Evolutionary conservation across 2,888 invertebrate species (phyloP).

Genomic region (Ptilodon capucinus): DNA sequence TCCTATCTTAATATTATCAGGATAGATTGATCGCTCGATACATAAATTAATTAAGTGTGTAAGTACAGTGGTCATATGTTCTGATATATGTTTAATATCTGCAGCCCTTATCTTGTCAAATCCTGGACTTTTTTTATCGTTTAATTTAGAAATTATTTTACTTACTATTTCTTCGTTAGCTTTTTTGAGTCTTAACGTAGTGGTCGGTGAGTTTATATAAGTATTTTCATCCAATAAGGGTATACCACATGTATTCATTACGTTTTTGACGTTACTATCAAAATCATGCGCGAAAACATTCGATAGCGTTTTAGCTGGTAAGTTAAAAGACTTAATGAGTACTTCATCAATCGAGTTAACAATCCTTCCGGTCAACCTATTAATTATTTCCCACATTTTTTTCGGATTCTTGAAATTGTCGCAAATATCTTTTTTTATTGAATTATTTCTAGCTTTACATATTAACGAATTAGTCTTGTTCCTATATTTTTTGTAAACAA

Average conservation of each 20-base stretch:
- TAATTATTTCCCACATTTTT: background rate
- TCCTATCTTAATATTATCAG: conserved; percentile 2
- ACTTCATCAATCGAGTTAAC: background rate
- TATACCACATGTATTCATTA: background rate
- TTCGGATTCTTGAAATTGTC: background rate
- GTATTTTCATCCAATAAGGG: background rate
- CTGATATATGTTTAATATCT: background rate
- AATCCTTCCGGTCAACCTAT: background rate
- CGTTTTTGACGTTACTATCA: background rate
- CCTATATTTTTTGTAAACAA: background rate
- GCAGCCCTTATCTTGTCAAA: background rate
- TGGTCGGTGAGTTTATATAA: background rate
- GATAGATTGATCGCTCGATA: background rate
- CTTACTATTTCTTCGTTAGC: background rate
- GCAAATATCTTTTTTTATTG: background rate
- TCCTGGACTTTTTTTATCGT: background rate
- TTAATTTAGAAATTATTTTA: background rate
- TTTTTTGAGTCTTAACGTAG: background rate
- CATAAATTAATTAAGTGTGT: conserved; percentile 3
- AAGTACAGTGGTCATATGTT: background rate
- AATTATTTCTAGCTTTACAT: background rate
- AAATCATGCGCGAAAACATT: background rate
- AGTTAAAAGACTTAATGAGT: background rate
- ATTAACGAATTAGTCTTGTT: background rate
- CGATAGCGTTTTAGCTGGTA: background rate